Base-by-base conservation (phyloP, 2,888 invertebrate genomes). In the Stenurella melanura region DNA sequence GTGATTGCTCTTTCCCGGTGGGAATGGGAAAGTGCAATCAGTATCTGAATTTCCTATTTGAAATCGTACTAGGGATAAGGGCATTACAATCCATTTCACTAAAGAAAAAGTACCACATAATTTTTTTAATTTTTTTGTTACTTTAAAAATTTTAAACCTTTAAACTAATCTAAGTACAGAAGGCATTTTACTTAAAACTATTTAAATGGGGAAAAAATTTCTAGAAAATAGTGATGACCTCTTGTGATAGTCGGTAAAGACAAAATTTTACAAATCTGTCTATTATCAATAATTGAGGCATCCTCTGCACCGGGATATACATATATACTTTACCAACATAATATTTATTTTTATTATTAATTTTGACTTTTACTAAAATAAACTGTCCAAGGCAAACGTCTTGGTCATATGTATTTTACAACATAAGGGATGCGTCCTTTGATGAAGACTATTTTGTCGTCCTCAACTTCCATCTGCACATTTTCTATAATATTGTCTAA, bases 91-190 rank as follows among this genome's bases (percentile, higher is more conserved):
- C n/a, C 7, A 57, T 57, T 57, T 57, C 57, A 57, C 7, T 57
- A 57, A 57, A 57, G n/a, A 15, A 57, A 57, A 57, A n/a, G 12
- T 57, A 57, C 57, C 57, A 57, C 57, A 57, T 57, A n/a, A n/a
- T n/a, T n/a, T n/a, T n/a, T n/a, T n/a, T n/a, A n/a, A 57, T 17
- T 57, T 57, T 57, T 57, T 57, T 57, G n/a, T 57, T 57, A 57
- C n/a, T 57, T n/a, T 57, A 57, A 57, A 57, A 57, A 57, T 57
- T 57, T 57, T 11, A 57, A 57, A 57, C 57, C 57, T n/a, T n/a
- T 57, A 57, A 57, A 57, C 57, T 57, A 57, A 57, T n/a, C 57
- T n/a, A 57, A 57, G 57, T 57, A 57, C 57, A 57, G n/a, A 57
- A 57, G 57, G 57, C 12, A 57, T 57, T 57, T n/a, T 57, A n/a